Evolutionary conservation across 2,888 invertebrate species (phyloP).

Genomic region (Acleris laterana): DNA sequence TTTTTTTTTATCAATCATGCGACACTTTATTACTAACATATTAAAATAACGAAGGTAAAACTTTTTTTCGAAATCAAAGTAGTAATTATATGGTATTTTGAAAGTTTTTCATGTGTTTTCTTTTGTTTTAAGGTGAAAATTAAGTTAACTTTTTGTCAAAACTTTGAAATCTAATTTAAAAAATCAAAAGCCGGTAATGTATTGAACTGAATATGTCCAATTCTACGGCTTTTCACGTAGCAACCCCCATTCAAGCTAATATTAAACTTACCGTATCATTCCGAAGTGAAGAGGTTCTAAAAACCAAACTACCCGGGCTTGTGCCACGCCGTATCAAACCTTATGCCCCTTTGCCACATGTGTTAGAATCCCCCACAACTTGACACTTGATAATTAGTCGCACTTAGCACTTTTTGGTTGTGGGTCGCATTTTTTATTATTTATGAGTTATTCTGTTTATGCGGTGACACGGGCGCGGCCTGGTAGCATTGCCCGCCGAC

Average conservation of each 20-base stretch:
- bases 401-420: conserved; percentile 38
- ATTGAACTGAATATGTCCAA: neutral
- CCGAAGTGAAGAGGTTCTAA: conserved; percentile 61
- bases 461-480: conserved; percentile 65
- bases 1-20: neutral
- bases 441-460: conserved; percentile 45
- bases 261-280: conserved; percentile 74
- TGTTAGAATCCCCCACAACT: conserved; percentile 64
- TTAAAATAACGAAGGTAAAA: no score
- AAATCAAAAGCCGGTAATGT: neutral
- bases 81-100: no score
- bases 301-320: conserved; percentile 76
- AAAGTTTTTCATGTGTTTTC: no score
- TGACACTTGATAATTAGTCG: conserved; percentile 54
- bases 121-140: no score
- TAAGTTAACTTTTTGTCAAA: neutral
- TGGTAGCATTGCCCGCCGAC: conserved; percentile 61
- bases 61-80: no score
- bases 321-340: conserved; percentile 79
- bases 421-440: conserved; percentile 37
- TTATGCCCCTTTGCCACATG: conserved; percentile 78
- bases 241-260: conserved; percentile 17
- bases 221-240: neutral
- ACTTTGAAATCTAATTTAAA: neutral
- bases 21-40: neutral